Percentiles rank a stretch among this genome's conserved stretches.
Conservation (phyloP, 2,797 vertebrate genomes). For the Darevskia nairensis region DNA sequence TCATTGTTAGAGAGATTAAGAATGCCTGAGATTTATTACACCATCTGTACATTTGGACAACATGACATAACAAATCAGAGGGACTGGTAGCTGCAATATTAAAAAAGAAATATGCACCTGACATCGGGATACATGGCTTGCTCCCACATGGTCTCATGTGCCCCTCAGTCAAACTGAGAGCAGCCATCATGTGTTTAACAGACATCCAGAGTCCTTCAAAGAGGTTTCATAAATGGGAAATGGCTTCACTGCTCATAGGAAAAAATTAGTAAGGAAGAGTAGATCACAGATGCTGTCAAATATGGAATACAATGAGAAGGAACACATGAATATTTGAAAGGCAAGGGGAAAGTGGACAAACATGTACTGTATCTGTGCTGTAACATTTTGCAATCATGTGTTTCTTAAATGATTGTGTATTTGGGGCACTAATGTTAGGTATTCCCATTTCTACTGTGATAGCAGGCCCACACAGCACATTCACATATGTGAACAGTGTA, state of each 20-base stretch:
- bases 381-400: slow-evolving; percentile 45
- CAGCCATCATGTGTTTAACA: not conserved
- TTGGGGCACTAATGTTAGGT: slow-evolving; percentile 57
- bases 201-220: slow-evolving; percentile 39
- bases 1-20: too few relatives aligned
- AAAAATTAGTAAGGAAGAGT: slow-evolving; percentile 19
- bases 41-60: not conserved
- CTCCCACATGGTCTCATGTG: not conserved
- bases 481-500: slow-evolving; percentile 33
- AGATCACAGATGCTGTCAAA: slow-evolving; percentile 1
- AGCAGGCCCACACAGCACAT: slow-evolving; percentile 47
- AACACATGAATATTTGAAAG: slow-evolving; percentile 45
- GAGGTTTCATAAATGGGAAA: slow-evolving; percentile 25
- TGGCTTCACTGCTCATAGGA: not conserved
- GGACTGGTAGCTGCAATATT: not conserved
- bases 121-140: too few relatives aligned
- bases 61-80: not conserved
- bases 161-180: not conserved
- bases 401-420: slow-evolving; percentile 53
- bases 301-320: not conserved
- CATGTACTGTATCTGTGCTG: slow-evolving; percentile 21
- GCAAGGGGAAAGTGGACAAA: slow-evolving; percentile 2
- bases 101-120: too few relatives aligned
- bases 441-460: slow-evolving; percentile 56
- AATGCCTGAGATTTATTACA: too few relatives aligned